Base-by-base conservation (phyloP, 2,113 vertebrate species). In the Zingel zingel region DNA sequence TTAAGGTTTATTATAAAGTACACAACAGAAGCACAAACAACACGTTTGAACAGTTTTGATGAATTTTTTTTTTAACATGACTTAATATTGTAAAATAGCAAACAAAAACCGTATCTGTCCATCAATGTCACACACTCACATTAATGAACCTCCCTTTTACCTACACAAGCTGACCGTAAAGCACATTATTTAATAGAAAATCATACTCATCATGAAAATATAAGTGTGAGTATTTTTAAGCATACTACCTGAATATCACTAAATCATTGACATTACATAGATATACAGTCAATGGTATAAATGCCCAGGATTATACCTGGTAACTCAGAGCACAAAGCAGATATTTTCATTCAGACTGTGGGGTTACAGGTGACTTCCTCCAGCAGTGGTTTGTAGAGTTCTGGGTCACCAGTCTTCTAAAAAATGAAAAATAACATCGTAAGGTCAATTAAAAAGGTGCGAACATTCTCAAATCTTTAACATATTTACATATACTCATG, bases 341-440 rank as follows among this genome's bases (percentile, higher is more conserved):
- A 47, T 11, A 16, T 4, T 11, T 27, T 14, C 10, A 14, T 71
- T 82, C 39, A 93, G 57, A 13, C 76, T 33, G 6, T 1, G 25
- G 78, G 63, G 33, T 68, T 36, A 50, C 13, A 63, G 53, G n/a
- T 21, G 51, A 48, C 82, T 8, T 94, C 91, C 48, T 93, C 87
- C 75, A 91, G 51, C 2, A 92, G 92, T 1, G 88, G 85, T 58
- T 78, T 82, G 80, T 50, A 51, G 3, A 27, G 30, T 56, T 94
- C 91, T 45, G 84, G 62, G 21, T 94, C 92, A 36, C 51, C 54
- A 16, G 70, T 2, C 30, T 23, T 69, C 89, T 93, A 27, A 30
- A 23, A 74, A 48, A 16, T 81, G 53, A 64, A n/a, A 39, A 61
- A 66, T 10, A 45, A 72, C 3, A 53, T 77, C 30, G 15, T 33